Evolutionary conservation across 2,888 invertebrate species (phyloP).

Genomic region (Clunio marinus): DNA sequence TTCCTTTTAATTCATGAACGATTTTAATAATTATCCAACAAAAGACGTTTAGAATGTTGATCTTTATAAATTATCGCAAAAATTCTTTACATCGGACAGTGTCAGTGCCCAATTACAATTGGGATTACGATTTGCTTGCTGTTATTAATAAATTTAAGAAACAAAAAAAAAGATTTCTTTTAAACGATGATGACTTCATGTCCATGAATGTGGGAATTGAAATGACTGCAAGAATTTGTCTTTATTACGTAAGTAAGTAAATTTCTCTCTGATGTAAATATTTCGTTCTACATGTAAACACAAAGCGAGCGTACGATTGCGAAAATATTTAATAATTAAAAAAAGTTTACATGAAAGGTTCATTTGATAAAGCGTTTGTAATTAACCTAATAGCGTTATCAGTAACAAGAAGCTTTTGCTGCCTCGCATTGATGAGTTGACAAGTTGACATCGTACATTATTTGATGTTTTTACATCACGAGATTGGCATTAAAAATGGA

Average conservation of each 20-base stretch:
- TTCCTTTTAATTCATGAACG: not conserved
- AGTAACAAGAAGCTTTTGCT: not conserved
- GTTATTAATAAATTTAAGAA: too few species aligned
- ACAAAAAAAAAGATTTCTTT: too few species aligned
- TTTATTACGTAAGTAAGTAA: too few species aligned
- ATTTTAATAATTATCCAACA: conserved; percentile 7
- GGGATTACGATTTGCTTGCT: too few species aligned
- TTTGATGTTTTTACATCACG: not conserved
- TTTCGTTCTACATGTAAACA: too few species aligned
- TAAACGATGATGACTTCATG: not conserved
- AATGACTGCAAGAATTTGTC: too few species aligned
- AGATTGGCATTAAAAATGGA: not conserved
- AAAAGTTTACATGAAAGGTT: not conserved
- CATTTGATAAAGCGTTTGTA: not conserved
- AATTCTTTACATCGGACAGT: too few species aligned
- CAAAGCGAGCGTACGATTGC: not conserved
- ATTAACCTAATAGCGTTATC: not conserved
- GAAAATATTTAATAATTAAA: too few species aligned
- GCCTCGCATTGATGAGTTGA: too few species aligned
- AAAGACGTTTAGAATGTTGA: not conserved
- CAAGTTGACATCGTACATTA: not conserved
- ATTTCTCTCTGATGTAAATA: too few species aligned
- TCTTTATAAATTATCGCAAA: not conserved
- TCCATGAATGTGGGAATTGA: too few species aligned
- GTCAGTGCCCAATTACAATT: not conserved